Evolutionary conservation across 2,113 vertebrate genomes (phyloP).

Genomic region (Ictalurus furcatus): DNA sequence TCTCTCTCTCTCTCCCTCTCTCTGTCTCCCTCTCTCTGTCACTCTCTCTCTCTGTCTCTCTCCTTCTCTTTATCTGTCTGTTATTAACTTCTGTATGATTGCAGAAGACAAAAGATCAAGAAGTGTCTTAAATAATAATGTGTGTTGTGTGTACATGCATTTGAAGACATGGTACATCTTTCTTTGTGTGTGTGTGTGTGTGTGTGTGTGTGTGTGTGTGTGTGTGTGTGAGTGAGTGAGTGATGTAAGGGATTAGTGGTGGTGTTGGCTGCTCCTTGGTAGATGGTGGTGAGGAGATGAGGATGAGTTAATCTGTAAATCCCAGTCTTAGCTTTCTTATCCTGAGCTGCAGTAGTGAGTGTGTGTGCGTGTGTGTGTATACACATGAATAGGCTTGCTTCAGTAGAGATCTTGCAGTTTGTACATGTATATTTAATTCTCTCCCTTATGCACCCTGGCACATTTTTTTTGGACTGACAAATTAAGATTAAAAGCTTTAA

Average conservation of each 20-base stretch:
- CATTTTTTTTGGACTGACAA: conserved; percentile 34
- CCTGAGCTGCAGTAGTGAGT: conserved; percentile 68
- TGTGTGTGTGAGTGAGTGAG: conserved; percentile 56
- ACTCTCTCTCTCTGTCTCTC: conserved; percentile 12
- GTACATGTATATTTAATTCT: conserved; percentile 16
- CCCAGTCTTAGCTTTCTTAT: conserved; percentile 79
- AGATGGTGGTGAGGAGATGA: conserved; percentile 73
- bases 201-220: conserved; percentile 30
- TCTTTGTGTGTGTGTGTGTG: background rate
- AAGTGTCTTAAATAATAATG: conserved; percentile 42
- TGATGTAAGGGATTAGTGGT: conserved; percentile 67
- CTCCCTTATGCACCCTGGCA: conserved; percentile 4
- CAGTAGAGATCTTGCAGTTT: conserved; percentile 19
- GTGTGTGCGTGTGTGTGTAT: background rate
- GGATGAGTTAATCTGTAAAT: conserved; percentile 78
- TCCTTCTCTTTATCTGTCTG: conserved; percentile 47
- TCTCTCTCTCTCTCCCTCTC: conserved; percentile 56
- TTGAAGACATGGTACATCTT: background rate
- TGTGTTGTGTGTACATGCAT: conserved; percentile 6
- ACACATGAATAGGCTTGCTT: background rate
- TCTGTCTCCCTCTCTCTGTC: conserved; percentile 34
- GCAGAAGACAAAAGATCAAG: conserved; percentile 81
- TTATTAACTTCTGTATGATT: conserved; percentile 78
- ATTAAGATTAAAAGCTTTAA: conserved; percentile 43
- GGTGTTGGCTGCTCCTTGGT: conserved; percentile 69